A percentile compares a stretch with the other conserved stretches of the same genome.
Conservation (phyloP, 1,140 invertebrate genomes). For the Diorhabda carinulata region DNA sequence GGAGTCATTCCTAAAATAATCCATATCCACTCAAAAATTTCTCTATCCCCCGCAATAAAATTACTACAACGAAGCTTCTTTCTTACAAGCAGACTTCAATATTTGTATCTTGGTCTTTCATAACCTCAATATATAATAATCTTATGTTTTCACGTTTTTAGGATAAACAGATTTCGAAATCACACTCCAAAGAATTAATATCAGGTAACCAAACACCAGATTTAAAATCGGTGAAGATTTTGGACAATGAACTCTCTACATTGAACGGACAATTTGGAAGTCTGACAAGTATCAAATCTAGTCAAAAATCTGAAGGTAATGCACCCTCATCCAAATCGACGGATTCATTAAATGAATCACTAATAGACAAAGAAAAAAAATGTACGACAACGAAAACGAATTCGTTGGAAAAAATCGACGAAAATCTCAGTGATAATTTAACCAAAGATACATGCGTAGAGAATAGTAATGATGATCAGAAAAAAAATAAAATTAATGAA, state of each 20-base stretch:
- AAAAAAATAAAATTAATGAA: no score
- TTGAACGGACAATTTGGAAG: not conserved
- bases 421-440: not conserved
- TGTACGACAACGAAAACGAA: not conserved
- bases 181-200: not conserved
- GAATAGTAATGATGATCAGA: no score
- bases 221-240: not conserved
- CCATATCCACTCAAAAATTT: no score
- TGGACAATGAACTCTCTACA: not conserved
- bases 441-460: not conserved
- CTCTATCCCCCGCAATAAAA: no score
- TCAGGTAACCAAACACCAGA: not conserved
- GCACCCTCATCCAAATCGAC: not conserved
- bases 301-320: not conserved
- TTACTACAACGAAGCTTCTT: no score
- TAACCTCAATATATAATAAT: no score
- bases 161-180: not conserved
- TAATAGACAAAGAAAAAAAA: not conserved
- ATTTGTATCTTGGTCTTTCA: no score
- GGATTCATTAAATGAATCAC: not conserved
- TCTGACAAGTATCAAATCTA: not conserved
- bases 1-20: no score
- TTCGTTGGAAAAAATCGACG: not conserved
- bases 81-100: no score
- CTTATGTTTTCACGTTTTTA: not conserved